Base-by-base conservation (phyloP, 1,140 invertebrate species). In the Manduca sexta region DNA sequence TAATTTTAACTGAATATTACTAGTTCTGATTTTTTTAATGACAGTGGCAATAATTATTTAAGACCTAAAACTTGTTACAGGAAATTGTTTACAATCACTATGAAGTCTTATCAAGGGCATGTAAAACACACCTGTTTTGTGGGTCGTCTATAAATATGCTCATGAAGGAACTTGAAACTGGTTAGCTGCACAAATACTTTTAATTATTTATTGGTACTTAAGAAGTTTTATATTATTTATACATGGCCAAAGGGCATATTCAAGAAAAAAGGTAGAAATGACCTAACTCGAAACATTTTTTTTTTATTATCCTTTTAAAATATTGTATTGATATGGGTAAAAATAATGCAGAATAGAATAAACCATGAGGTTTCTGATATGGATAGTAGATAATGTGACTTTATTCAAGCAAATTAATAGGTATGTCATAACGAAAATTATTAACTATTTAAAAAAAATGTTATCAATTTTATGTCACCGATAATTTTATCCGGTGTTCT, bases 111-210 rank as follows among this genome's bases (percentile, higher is more conserved):
- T 45, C 18, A 46, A 42, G 30, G 37, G 47, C 38, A 46, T 0
- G 45, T 21, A 47, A 40, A 42, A 31, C 44, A 17, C 41, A 46
- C 38, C 34, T 44, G 45, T 52, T 57, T 57, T 39, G 26, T 58
- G 47, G 56, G 56, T 58, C 50, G 46, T 58, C 56, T 53, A 58
- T 40, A 58, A 49, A 58, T 53, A 58, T 52, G 52, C n/a, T 44
- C 31, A 12, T 21, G 29, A 29, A 17, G 39, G 16, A 48, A 47
- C 51, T 53, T 45, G 40, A 53, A 46, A 18, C 42, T 29, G 30
- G 45, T 31, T 48, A 33, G 35, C 35, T 21, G 34, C 21, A 43
- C 18, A 29, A 43, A 30, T 30, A 31, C 21, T 29, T 30, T 26
- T 31, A 30, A 43, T 43, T 43, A 43, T 29, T 21, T 43, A 35